Base-by-base conservation (phyloP, 2,888 invertebrate species). In the Opisthograptis luteolata region DNA sequence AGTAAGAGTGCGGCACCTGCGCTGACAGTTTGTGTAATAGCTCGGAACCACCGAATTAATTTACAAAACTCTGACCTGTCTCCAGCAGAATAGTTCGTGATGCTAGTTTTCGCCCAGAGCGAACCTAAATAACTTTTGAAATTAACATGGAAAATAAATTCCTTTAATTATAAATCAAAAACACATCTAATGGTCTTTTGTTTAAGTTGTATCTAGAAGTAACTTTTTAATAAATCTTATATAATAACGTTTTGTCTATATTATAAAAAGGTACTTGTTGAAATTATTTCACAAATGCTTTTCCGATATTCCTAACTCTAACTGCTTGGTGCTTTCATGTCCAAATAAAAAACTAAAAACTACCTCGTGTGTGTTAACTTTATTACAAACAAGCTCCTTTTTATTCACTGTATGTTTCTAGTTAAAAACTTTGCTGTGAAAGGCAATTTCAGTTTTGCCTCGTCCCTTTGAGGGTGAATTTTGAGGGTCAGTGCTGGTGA, bases 21-120 rank as follows among this genome's bases (percentile, higher is more conserved):
- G 78, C 83, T 82, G 87, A 87, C 87, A 87, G 87, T 81, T 82
- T 79, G 75, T 76, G 85, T 88, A 87, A 88, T 88, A 86, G 84
- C 81, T 76, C 73, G 81, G 79, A 87, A 87, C 87, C 81, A 71
- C 79, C 76, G 81, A 87, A 87, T 87, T 87, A 85, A 88, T 88
- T 85, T 76, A 79, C 83, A 83, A 85, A 88, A 87, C 81, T 86
- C 81, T 76, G 76, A 81, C 80, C 82, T 77, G 79, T 81, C 80
- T 75, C 72, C 63, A 68, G 72, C 81, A 75, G 79, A 81, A 79
- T 75, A 79, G 81, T 85, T 84, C 81, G 82, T 84, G 81, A 84
- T 76, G 69, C 66, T 62, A 63, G 68, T 68, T 39, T 27, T 12
- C 72, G 70, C 74, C 70, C 67, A 68, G 66, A 30, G 30, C 36